These are phyloP conservation scores for Stictonetta naevosa DNA, from an alignment of 2,113 vertebrate species.

Conservation along the genomic window DNA sequence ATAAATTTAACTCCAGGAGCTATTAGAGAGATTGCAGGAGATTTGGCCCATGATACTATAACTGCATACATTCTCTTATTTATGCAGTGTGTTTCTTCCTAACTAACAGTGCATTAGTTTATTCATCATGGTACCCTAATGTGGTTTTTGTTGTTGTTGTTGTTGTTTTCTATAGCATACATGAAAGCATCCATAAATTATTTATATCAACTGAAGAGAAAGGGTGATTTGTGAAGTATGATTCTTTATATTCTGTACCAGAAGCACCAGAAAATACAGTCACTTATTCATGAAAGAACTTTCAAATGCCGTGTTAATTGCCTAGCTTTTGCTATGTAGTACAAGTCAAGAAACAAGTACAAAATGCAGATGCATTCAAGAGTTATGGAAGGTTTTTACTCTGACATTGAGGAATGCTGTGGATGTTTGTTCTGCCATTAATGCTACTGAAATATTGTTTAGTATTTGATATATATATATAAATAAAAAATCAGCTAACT, in stretches of 20 bases:
- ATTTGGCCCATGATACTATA: not conserved
- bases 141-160: not conserved
- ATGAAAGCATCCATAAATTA: not conserved
- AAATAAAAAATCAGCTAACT: not conserved
- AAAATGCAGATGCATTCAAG: not conserved
- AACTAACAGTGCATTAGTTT: not conserved
- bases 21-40: not conserved
- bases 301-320: not conserved
- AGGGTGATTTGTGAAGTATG: not conserved
- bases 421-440: not conserved
- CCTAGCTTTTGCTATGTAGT: not conserved
- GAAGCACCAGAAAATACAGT: not conserved
- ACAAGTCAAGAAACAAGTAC: not conserved
- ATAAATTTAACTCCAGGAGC: not conserved
- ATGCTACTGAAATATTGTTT: not conserved
- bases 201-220: not conserved
- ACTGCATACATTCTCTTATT: not conserved
- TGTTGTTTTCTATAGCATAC: not conserved
- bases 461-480: not conserved
- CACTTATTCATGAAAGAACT: not conserved
- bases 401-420: not conserved
- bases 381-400: not conserved
- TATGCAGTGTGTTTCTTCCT: not conserved
- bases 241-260: not conserved
- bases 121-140: not conserved